A percentile compares a stretch with the other conserved stretches of the same genome.
Conservation (phyloP, 1,140 invertebrate genomes). For the Trachymyrmex cornetzi region DNA sequence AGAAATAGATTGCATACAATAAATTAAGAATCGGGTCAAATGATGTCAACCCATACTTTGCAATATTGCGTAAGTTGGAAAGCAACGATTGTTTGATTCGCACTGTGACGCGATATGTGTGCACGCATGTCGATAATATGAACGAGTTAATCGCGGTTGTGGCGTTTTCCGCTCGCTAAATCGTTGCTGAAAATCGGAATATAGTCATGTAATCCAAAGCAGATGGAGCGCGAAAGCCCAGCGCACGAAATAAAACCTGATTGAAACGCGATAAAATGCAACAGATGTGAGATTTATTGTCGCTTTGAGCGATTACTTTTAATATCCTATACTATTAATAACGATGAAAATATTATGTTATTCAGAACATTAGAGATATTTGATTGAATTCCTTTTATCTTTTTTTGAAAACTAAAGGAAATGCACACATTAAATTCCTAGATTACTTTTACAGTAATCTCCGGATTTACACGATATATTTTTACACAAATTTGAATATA, state of each 20-base stretch:
- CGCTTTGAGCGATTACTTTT: conserved; percentile 28
- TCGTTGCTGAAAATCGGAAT: conserved; percentile 43
- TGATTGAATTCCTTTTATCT: neutral
- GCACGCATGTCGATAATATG: conserved; percentile 1
- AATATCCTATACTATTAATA: conserved; percentile 40
- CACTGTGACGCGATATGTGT: neutral
- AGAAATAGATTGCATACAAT: neutral
- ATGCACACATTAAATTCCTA: neutral
- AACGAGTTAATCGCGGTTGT: conserved; percentile 41
- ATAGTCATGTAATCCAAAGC: conserved; percentile 43
- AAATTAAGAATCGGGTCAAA: neutral
- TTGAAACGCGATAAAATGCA: conserved; percentile 31
- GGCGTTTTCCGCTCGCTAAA: conserved; percentile 8
- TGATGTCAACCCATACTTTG: neutral
- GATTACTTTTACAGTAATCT: conserved; percentile 21
- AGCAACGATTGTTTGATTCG: conserved; percentile 8
- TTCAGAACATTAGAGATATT: neutral
- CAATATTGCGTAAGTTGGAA: neutral
- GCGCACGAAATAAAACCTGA: conserved; percentile 9
- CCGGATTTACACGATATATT: neutral
- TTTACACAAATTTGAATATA: neutral
- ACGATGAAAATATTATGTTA: conserved; percentile 30
- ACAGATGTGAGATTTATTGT: conserved; percentile 39
- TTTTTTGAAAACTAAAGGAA: neutral
- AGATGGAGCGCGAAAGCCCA: conserved; percentile 28